Conservation (phyloP, 2,113 vertebrate genomes). For the Melanocharis versteri region DNA sequence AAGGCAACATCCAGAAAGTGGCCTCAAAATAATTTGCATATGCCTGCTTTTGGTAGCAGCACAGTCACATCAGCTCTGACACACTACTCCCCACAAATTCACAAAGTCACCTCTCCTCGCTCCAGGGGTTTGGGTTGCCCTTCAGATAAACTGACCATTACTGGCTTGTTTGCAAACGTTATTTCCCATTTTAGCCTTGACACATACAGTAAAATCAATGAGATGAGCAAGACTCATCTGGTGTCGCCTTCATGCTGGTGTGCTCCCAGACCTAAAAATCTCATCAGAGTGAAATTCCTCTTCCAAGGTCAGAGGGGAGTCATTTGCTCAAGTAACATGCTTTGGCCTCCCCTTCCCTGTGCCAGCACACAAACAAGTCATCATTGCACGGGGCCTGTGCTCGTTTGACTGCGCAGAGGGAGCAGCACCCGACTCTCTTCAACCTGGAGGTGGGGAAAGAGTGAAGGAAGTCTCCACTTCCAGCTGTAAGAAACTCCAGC, state of each 20-base stretch:
- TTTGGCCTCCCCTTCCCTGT: not conserved
- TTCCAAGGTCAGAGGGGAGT: not conserved
- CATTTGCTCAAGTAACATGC: accelerated
- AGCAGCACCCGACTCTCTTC: not conserved
- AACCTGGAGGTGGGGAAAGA: not conserved
- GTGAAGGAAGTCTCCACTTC: not conserved
- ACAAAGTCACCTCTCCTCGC: not conserved
- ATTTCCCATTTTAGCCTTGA: not conserved
- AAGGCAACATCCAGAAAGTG: not conserved
- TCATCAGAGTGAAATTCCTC: not conserved
- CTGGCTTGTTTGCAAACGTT: not conserved
- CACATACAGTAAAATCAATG: accelerated
- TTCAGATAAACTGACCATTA: not conserved
- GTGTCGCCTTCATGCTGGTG: not conserved
- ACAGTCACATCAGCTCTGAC: not conserved
- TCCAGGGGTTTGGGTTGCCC: not conserved
- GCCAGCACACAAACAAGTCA: not conserved
- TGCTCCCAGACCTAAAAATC: not conserved
- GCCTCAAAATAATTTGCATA: not conserved
- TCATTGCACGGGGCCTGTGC: accelerated
- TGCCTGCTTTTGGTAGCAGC: not conserved
- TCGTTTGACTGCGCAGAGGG: not conserved
- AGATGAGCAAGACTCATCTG: not conserved
- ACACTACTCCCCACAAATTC: not conserved
- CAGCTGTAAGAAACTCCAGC: not conserved